phyloP scores from a whole-genome alignment of 2,797 vertebrate genomes.

The Kryptolebias ocellatus region DNA sequence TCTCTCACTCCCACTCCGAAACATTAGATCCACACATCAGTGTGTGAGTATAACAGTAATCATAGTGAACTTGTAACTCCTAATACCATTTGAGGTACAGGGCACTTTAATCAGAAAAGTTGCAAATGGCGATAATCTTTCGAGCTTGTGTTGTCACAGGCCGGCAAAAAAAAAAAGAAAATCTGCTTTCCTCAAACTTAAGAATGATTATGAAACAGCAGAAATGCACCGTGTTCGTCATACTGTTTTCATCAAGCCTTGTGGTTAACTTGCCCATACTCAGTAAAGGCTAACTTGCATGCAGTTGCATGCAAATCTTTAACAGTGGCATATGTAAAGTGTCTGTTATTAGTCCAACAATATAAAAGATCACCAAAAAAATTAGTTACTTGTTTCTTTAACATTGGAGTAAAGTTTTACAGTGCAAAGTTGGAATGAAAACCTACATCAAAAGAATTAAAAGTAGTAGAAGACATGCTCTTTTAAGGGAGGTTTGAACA shows the following conservation, averaged over 20 bases:
- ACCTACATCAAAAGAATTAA: not conserved
- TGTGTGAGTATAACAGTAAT: constrained; percentile 51
- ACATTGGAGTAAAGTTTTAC: not conserved
- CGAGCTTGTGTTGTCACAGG: constrained; percentile 60
- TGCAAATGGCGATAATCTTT: constrained; percentile 73
- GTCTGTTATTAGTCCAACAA: constrained; percentile 25
- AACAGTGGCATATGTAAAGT: constrained; percentile 22
- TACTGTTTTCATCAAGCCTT: constrained; percentile 49
- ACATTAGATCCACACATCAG: constrained; percentile 33
- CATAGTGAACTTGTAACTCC: constrained; percentile 57
- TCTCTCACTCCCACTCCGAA: constrained; percentile 38
- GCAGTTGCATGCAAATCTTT: constrained; percentile 45
- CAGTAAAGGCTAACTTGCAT: not conserved
- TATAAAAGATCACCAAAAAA: constrained; percentile 10
- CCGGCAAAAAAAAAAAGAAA: constrained; percentile 64
- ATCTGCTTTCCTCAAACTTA: constrained; percentile 72
- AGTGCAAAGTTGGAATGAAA: not conserved
- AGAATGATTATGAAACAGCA: constrained; percentile 71
- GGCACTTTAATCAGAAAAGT: constrained; percentile 74
- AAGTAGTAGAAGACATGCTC: not conserved
- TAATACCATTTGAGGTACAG: constrained; percentile 58
- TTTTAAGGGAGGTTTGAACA: not conserved
- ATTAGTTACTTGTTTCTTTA: constrained; percentile 6
- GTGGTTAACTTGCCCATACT: constrained; percentile 53
- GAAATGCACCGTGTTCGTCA: constrained; percentile 61